phyloP scores from a whole-genome alignment of 2,888 invertebrate genomes.

The Anodontia alba region DNA sequence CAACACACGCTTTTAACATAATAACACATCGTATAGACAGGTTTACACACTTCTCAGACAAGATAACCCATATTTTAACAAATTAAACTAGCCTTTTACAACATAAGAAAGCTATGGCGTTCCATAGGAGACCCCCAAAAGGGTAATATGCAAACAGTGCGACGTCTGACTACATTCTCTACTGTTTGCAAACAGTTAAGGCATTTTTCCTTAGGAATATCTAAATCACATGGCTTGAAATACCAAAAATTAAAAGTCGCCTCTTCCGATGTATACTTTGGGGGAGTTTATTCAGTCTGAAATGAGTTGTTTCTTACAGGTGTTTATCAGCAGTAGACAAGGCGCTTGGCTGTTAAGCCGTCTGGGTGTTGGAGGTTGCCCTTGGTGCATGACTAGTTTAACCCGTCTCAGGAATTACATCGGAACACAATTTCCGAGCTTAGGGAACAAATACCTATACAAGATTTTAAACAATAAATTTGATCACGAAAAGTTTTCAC shows the following conservation, averaged over 20 bases:
- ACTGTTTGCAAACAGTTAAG: not conserved
- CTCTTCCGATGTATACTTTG: not conserved
- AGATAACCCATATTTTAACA: too few relatives aligned
- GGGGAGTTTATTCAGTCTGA: too few relatives aligned
- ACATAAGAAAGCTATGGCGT: too few relatives aligned
- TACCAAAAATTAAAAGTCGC: not conserved
- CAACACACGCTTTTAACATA: too few relatives aligned
- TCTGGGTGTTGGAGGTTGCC: conserved; percentile 20
- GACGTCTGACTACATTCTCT: too few relatives aligned
- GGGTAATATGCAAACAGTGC: too few relatives aligned
- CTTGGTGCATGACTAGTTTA: conserved; percentile 25
- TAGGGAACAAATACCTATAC: conserved; percentile 10
- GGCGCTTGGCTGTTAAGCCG: conserved; percentile 43
- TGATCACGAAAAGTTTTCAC: conserved; percentile 84
- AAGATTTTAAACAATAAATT: conserved; percentile 76
- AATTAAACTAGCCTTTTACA: too few relatives aligned
- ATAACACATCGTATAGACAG: too few relatives aligned
- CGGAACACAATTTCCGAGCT: conserved; percentile 37
- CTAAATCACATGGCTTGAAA: too few relatives aligned
- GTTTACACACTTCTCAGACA: too few relatives aligned
- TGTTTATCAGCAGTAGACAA: conserved; percentile 40
- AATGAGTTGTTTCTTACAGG: conserved; percentile 28
- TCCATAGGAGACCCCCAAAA: too few relatives aligned
- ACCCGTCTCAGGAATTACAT: conserved; percentile 35
- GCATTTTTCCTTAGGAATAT: too few relatives aligned